A percentile compares a stretch with the other conserved stretches of the same genome.
phyloP scores from a whole-genome alignment of 2,888 invertebrate species.

The Pilophorus perplexus region DNA sequence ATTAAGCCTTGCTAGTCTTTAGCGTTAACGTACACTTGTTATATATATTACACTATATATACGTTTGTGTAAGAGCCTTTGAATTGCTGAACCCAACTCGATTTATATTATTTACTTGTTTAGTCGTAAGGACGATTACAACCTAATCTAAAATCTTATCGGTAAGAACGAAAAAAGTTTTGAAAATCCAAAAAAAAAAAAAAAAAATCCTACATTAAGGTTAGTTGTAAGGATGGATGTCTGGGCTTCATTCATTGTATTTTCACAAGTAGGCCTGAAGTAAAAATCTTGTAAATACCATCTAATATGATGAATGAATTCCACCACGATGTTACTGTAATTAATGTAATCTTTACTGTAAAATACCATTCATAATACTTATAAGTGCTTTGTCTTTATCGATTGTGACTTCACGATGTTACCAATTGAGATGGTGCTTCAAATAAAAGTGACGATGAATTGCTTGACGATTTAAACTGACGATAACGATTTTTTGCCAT shows the following conservation, averaged over 20 bases:
- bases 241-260: slow-evolving; percentile 45
- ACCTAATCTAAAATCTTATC: background rate
- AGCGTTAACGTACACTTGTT: slow-evolving; percentile 29
- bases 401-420: slow-evolving; percentile 16
- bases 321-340: slow-evolving; percentile 12
- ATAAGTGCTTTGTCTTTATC: slow-evolving; percentile 26
- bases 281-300: slow-evolving; percentile 40
- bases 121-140: slow-evolving; percentile 1
- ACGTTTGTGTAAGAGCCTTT: slow-evolving; percentile 14
- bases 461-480: slow-evolving; percentile 36
- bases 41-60: slow-evolving; percentile 29
- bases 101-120: slow-evolving; percentile 25
- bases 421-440: slow-evolving; percentile 28
- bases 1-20: slow-evolving; percentile 7
- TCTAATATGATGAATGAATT: slow-evolving; percentile 39
- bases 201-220: slow-evolving; percentile 27
- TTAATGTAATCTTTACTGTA: slow-evolving; percentile 25
- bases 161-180: background rate
- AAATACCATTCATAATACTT: slow-evolving; percentile 33
- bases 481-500: background rate
- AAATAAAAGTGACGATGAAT: slow-evolving; percentile 38
- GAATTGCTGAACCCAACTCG: slow-evolving; percentile 20
- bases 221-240: slow-evolving; percentile 35
- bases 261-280: slow-evolving; percentile 46
- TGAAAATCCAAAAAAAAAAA: background rate